phyloP scores from a whole-genome alignment of 2,888 invertebrate species.

The Mythimna pallens region DNA sequence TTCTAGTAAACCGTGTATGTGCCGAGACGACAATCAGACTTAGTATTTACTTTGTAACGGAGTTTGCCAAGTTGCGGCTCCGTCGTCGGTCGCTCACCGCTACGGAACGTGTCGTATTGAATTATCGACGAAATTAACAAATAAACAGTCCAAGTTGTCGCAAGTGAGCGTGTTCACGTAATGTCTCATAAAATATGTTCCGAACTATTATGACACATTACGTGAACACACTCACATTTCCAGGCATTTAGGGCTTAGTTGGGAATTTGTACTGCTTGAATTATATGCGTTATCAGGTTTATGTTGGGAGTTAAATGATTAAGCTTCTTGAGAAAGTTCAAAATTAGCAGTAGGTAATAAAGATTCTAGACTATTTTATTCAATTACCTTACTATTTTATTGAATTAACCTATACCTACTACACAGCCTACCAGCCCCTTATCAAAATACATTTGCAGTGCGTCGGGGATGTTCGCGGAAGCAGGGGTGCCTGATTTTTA shows the following conservation, averaged over 20 bases:
- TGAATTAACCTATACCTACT: background rate
- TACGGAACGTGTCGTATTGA: constrained; percentile 65
- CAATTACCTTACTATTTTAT: background rate
- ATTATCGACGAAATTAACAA: constrained; percentile 71
- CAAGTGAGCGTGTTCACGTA: constrained; percentile 43
- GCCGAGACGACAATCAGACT: constrained; percentile 64
- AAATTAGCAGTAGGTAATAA: too few relatives aligned
- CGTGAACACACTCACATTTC: constrained; percentile 25
- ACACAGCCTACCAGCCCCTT: background rate
- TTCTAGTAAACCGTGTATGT: constrained; percentile 43
- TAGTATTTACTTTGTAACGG: constrained; percentile 71
- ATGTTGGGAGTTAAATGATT: background rate
- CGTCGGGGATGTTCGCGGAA: too few relatives aligned
- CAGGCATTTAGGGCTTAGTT: constrained; percentile 22
- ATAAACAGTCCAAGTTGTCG: constrained; percentile 47
- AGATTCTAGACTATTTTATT: background rate
- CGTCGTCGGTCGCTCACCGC: constrained; percentile 60
- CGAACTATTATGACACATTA: constrained; percentile 25
- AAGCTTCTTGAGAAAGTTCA: too few relatives aligned
- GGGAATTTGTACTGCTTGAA: constrained; percentile 13
- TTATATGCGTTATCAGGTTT: constrained; percentile 7
- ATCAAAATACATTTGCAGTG: too few relatives aligned
- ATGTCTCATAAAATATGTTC: constrained; percentile 21
- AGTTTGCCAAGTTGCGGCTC: constrained; percentile 70
- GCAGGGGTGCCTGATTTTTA: too few relatives aligned